Base-by-base conservation (phyloP, 30 jellyfish, hydroid and myxozoan genomes). In the Phacellophora camtschatica region DNA sequence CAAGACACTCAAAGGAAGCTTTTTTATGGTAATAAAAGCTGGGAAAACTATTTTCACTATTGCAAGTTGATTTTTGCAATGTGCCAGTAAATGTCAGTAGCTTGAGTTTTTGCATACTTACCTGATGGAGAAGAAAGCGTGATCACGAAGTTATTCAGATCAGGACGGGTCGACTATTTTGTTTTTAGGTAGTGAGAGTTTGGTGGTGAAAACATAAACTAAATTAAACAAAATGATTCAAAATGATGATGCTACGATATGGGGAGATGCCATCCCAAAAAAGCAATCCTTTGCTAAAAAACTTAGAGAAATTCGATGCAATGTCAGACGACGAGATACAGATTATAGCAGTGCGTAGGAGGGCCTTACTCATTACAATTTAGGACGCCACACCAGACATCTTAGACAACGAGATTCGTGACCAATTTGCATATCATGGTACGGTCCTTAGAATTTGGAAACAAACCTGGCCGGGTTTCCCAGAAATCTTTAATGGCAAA, bases 381-480 rank as follows among this genome's bases (percentile, higher is more conserved):
- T 32, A 27, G 2, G 35, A 54, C 22, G 69, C 69, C 35, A 18
- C 69, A 2, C 69, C 69, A 0, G 25, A 54, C 35, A 25, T 54
- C 69, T 54, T 32, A n/a, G 69, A 54, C 31, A 54, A 54, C 22
- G 69, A 54, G 35, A 54, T 54, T 32, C 31, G 69, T 13, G 69
- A 54, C 5, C 35, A 18, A 3, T 5, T 54, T 1, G 25, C 29
- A 15, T 54, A 54, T 5, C 25, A 54, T 24, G 69, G 69, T 9
- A 10, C 69, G 0, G 69, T 54, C 69, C 69, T 54, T 0, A 18
- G 69, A 2, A 54, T 54, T 1, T 54, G 69, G 69, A 54, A 54
- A 25, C 69, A 54, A 54, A 18, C 69, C n/a, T 54, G 69, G 69
- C 32, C 16, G 22, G 69, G 69, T 0, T 54, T 54, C 69, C 69